Percentiles rank a stretch among this genome's conserved stretches.
These are phyloP conservation scores for Augochlorella aurata DNA, from an alignment of 2,888 invertebrate species.

Conservation along the genomic window DNA sequence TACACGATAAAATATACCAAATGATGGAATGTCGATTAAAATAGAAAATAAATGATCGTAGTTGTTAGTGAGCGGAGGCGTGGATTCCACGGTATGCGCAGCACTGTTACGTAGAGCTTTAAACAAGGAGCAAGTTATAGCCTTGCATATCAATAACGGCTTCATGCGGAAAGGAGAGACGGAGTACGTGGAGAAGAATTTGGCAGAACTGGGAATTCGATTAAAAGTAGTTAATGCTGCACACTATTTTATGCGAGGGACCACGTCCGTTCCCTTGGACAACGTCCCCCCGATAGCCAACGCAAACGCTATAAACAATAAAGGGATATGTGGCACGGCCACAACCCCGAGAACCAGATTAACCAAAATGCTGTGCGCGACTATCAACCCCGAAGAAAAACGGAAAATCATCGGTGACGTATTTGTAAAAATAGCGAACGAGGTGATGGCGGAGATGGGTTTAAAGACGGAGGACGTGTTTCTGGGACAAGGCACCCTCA, in stretches of 20 bases:
- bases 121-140: slow-evolving; percentile 94
- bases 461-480: slow-evolving; percentile 96
- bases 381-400: slow-evolving; percentile 97
- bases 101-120: slow-evolving; percentile 96
- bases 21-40: slow-evolving; percentile 29
- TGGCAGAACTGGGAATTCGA: slow-evolving; percentile 91
- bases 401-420: slow-evolving; percentile 99
- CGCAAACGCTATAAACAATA: slow-evolving; percentile 81
- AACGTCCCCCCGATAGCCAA: slow-evolving; percentile 63
- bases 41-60: slow-evolving; percentile 79
- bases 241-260: slow-evolving; percentile 90
- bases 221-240: slow-evolving; percentile 89
- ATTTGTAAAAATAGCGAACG: slow-evolving; percentile 96
- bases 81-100: slow-evolving; percentile 99
- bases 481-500: slow-evolving; percentile 96
- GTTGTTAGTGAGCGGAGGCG: slow-evolving; percentile 98
- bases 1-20: not conserved
- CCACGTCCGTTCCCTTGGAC: slow-evolving; percentile 89
- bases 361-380: slow-evolving; percentile 93
- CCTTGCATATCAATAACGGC: slow-evolving; percentile 99
- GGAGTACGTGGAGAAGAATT: slow-evolving; percentile 91
- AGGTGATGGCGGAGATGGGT: slow-evolving; percentile 93
- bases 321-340: slow-evolving; percentile 69
- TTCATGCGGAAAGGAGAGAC: slow-evolving; percentile 99
- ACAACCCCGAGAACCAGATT: slow-evolving; percentile 83